Evolutionary conservation across 2,888 invertebrate genomes (phyloP).

Genomic region (Argyresthia albistria): DNA sequence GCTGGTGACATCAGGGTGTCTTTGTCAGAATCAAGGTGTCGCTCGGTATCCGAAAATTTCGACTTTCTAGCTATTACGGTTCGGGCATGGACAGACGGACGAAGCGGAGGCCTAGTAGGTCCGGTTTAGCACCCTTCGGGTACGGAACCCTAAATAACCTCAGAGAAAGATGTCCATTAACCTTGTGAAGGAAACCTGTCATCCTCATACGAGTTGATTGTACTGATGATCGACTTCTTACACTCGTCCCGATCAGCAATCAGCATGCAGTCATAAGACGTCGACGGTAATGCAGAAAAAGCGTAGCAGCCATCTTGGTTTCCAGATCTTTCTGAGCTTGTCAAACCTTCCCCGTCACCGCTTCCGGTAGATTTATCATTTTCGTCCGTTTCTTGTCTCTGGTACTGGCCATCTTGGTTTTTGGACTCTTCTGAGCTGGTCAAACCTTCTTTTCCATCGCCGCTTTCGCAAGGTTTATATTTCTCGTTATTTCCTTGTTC

Average conservation of each 20-base stretch:
- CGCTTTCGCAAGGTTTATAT: too few species aligned
- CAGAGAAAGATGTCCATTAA: constrained; percentile 12
- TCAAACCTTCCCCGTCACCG: background rate
- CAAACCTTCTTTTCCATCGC: too few species aligned
- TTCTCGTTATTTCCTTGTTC: constrained; percentile 10
- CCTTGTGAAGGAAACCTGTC: constrained; percentile 58
- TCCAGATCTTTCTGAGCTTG: too few species aligned
- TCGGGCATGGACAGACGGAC: too few species aligned
- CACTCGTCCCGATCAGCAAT: constrained; percentile 30
- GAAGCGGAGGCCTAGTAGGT: too few species aligned
- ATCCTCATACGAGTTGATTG: constrained; percentile 52
- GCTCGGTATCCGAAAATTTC: too few species aligned
- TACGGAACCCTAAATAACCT: too few species aligned
- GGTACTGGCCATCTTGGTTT: background rate
- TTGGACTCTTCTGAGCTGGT: background rate
- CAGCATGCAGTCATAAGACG: constrained; percentile 21
- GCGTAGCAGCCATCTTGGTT: too few species aligned
- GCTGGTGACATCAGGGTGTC: too few species aligned
- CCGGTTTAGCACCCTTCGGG: too few species aligned
- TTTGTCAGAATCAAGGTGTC: too few species aligned
- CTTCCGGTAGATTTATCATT: background rate
- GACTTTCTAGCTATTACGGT: too few species aligned
- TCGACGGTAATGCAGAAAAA: constrained; percentile 4
- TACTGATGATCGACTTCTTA: constrained; percentile 40
- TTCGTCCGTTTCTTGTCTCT: background rate